Evolutionary conservation across 2,797 vertebrate genomes (phyloP).

Genomic region (Pagetopsis macropterus): DNA sequence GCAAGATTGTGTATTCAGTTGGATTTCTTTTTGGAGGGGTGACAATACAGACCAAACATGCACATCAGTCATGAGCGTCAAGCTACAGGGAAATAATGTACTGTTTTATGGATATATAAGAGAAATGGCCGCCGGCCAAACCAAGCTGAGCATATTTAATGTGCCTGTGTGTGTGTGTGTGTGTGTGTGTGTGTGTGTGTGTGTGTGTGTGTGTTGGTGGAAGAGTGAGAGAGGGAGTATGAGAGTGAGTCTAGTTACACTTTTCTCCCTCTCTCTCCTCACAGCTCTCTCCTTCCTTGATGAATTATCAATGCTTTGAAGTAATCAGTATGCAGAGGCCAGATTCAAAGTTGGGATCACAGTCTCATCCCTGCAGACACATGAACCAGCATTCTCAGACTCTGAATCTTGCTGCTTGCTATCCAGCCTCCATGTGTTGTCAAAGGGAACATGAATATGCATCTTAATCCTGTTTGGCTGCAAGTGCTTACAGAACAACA

Average conservation of each 20-base stretch:
- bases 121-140: conserved; percentile 79
- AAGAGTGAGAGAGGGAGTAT: conserved; percentile 35
- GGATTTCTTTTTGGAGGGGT: conserved; percentile 48
- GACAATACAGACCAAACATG: conserved; percentile 60
- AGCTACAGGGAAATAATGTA: conserved; percentile 70
- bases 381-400: conserved; percentile 52
- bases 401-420: conserved; percentile 36
- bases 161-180: conserved; percentile 33
- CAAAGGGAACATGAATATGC: conserved; percentile 46
- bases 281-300: conserved; percentile 67
- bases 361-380: conserved; percentile 66
- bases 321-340: conserved; percentile 77
- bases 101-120: conserved; percentile 78
- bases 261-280: conserved; percentile 35
- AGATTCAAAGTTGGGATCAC: conserved; percentile 74
- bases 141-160: conserved; percentile 81
- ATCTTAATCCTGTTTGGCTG: conserved; percentile 57
- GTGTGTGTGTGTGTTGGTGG: conserved; percentile 21
- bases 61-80: conserved; percentile 72
- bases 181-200: conserved; percentile 1
- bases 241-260: conserved; percentile 44
- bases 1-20: conserved; percentile 51
- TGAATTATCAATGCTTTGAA: conserved; percentile 82
- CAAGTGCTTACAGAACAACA: conserved; percentile 25
- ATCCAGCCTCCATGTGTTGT: conserved; percentile 44